A percentile compares a stretch with the other conserved stretches of the same genome.
Conservation (phyloP, 2,797 vertebrate species). For the Babyrousa celebensis region DNA sequence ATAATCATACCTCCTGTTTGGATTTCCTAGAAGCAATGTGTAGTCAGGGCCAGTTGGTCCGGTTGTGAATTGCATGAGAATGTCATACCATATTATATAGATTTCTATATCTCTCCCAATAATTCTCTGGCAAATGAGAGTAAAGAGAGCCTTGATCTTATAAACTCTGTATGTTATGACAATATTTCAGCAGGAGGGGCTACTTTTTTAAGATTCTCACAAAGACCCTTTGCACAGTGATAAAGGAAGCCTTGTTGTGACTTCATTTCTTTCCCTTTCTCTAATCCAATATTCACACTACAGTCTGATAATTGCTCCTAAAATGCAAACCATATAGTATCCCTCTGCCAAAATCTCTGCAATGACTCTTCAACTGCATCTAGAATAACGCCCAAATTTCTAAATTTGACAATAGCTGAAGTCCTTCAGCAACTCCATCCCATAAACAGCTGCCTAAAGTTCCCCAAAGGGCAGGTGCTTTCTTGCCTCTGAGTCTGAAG, state of each 20-base stretch:
- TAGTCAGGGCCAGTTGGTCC: not conserved
- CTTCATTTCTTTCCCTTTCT: not conserved
- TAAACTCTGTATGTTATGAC: not conserved
- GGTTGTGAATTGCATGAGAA: not conserved
- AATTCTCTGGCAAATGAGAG: not conserved
- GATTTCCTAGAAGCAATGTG: not conserved
- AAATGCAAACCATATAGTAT: not conserved
- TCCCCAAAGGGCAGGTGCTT: not conserved
- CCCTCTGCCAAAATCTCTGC: not conserved
- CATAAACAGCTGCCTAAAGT: not conserved
- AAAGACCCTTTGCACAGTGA: not conserved
- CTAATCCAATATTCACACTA: not conserved
- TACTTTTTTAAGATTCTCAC: not conserved
- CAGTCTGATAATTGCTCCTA: not conserved
- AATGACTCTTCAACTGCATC: not conserved
- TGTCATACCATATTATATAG: not conserved
- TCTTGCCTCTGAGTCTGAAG: not conserved
- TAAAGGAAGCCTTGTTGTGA: not conserved
- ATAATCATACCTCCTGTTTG: not conserved
- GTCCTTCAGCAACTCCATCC: not conserved
- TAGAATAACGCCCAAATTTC: not conserved
- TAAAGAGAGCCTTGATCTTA: constrained; percentile 29
- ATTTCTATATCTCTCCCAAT: not conserved
- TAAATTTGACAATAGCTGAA: not conserved
- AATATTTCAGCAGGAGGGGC: constrained; percentile 3